phyloP scores from a whole-genome alignment of 2,797 vertebrate genomes.

The Poecilia velifera region DNA sequence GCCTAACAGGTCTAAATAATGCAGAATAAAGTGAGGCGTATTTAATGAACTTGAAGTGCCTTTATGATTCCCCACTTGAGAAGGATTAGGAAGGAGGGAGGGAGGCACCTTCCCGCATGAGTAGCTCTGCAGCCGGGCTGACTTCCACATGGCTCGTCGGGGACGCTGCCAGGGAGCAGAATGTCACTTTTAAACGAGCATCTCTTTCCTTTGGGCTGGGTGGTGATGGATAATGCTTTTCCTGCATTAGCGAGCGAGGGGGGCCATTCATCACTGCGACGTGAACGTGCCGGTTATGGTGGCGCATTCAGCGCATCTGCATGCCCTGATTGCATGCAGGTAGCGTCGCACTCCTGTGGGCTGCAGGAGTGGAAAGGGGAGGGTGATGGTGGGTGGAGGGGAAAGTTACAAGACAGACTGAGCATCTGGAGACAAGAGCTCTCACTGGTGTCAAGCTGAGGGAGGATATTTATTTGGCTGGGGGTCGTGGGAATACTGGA shows the following conservation, averaged over 20 bases:
- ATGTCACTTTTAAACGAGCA: slow-evolving; percentile 59
- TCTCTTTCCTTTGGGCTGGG: slow-evolving; percentile 57
- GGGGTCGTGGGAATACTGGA: slow-evolving; percentile 61
- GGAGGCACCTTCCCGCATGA: slow-evolving; percentile 55
- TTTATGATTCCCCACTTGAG: slow-evolving; percentile 31
- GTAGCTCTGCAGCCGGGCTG: slow-evolving; percentile 23
- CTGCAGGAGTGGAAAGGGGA: slow-evolving; percentile 18
- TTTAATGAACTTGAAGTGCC: slow-evolving; percentile 55
- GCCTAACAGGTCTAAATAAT: slow-evolving; percentile 48
- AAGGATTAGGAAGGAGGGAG: slow-evolving; percentile 35
- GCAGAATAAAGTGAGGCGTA: slow-evolving; percentile 45
- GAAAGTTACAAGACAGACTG: slow-evolving; percentile 33
- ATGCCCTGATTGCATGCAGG: slow-evolving; percentile 53
- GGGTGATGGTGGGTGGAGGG: neutral
- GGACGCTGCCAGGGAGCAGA: slow-evolving; percentile 30
- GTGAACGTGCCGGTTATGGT: slow-evolving; percentile 11
- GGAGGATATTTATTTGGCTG: slow-evolving; percentile 52
- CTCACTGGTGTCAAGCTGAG: slow-evolving; percentile 51
- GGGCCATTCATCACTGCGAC: slow-evolving; percentile 59
- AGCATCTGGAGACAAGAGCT: slow-evolving; percentile 59
- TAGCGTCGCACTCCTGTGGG: slow-evolving; percentile 38
- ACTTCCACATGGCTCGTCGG: slow-evolving; percentile 28
- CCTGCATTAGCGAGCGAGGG: slow-evolving; percentile 47
- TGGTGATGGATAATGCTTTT: slow-evolving; percentile 57
- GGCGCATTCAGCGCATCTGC: slow-evolving; percentile 14